A percentile compares a stretch with the other conserved stretches of the same genome.
Evolutionary conservation across 2,888 invertebrate species (phyloP).

Genomic region (Carterocephalus palaemon): DNA sequence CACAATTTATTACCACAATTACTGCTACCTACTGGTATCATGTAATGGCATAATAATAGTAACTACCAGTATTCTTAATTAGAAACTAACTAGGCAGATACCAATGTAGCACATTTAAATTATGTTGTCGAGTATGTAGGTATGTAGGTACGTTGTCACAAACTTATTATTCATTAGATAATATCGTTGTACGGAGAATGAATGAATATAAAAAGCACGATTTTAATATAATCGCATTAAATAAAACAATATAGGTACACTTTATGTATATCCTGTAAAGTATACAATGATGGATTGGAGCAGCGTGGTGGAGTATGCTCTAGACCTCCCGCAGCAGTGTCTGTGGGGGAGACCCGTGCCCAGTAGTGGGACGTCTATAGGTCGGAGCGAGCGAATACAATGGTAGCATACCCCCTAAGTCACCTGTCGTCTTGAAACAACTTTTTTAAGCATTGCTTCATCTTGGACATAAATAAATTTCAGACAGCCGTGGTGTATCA

Average conservation of each 20-base stretch:
- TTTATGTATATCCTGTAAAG: too few relatives aligned
- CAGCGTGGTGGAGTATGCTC: too few relatives aligned
- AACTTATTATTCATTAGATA: background rate
- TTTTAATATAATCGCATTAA: background rate
- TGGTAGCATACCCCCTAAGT: too few relatives aligned
- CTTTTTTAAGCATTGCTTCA: constrained; percentile 2
- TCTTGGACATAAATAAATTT: constrained; percentile 31
- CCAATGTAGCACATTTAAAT: background rate
- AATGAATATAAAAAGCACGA: too few relatives aligned
- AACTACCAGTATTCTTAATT: constrained; percentile 14
- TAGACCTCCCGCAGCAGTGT: too few relatives aligned
- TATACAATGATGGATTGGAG: too few relatives aligned
- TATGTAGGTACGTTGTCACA: too few relatives aligned
- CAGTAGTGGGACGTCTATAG: too few relatives aligned
- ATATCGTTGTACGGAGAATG: too few relatives aligned
- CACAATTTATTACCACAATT: constrained; percentile 12
- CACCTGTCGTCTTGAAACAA: too few relatives aligned
- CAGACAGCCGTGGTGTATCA: constrained; percentile 93
- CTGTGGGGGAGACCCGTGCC: too few relatives aligned
- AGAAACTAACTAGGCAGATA: background rate
- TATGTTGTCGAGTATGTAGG: constrained; percentile 3
- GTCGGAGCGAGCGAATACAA: too few relatives aligned
- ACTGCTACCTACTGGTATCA: constrained; percentile 3
- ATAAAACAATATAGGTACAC: background rate
- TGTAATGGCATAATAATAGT: constrained; percentile 11